Evolutionary conservation across 1,140 invertebrate species (phyloP), one percentile per base, ranked within the genome.

Genomic region (Brachionus paranguensis): DNA sequence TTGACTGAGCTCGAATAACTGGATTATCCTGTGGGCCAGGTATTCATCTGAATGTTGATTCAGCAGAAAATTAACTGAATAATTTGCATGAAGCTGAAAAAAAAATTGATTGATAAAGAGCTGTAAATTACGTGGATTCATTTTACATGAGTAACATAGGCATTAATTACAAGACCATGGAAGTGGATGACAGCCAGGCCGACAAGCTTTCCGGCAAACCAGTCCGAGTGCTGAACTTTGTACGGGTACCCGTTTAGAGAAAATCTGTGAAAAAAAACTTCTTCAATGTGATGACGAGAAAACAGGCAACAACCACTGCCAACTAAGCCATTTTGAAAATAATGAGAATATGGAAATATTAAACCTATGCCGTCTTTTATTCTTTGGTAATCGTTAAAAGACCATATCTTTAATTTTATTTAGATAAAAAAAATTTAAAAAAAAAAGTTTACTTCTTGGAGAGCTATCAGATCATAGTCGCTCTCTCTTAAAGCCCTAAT

Each of bases 261-360:
- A 60, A 74, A 84, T 41, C n/a, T 12, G 55, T 84, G 83, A 29
- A 43, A 50, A 45, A 70, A 84, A 2, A 74, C 68, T 43, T 72
- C 68, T n/a, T 47, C 24, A 12, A 84, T 84, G 5, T 43, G 68
- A 27, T 74, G 47, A 20, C 17, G 20, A 2, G 83, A 84, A 64
- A 84, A 84, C 0, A 84, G n/a, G 12, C 83, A 84, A 29, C 83
- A 84, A 27, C 83, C 83, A 74, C 65, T 74, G 24, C 83, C 83
- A 24, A 84, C 45, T 8, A 84, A 17, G 17, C 83, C 83, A 65
- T 70, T 84, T 76, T 76, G 72, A 27, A 76, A 76, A 29, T 76
- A 76, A 50, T 76, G 72, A 11, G 45, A 76, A 50, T 76, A 29
- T 20, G 72, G 72, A 76, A 76, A 76, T 27, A 50, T 47, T 50